Evolutionary conservation across 2,113 vertebrate genomes (phyloP).

Genomic region (Elephantulus edwardii): DNA sequence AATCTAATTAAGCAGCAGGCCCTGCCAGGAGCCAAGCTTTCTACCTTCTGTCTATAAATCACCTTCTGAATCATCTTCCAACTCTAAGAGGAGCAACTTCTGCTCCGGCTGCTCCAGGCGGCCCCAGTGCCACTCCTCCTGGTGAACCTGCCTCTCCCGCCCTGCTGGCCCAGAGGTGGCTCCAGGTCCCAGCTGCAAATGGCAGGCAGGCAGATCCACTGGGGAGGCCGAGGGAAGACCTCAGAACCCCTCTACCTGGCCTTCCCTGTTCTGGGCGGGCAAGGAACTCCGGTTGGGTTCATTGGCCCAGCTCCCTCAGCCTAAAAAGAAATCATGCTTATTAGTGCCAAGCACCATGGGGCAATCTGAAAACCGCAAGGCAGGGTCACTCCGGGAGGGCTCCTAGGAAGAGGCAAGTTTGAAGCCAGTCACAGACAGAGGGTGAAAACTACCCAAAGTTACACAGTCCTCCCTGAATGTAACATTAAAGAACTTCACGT

Average conservation of each 20-base stretch:
- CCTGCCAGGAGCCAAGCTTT: conserved; percentile 79
- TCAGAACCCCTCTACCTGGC: background rate
- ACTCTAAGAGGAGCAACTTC: conserved; percentile 70
- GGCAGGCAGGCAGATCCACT: background rate
- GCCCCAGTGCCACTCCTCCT: conserved; percentile 57
- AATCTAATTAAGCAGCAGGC: conserved; percentile 79
- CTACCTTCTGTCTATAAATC: conserved; percentile 81
- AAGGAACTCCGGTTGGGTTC: background rate
- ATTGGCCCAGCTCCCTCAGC: background rate
- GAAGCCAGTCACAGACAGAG: background rate
- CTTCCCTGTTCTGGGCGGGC: background rate
- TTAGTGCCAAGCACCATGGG: background rate
- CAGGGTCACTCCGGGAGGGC: background rate
- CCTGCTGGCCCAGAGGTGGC: background rate
- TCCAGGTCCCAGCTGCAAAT: conserved; percentile 40
- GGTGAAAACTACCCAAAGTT: background rate
- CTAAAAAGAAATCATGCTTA: background rate
- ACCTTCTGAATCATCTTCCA: conserved; percentile 78
- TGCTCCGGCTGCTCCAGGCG: conserved; percentile 57
- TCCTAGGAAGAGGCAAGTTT: conserved; percentile 44
- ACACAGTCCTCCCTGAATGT: background rate
- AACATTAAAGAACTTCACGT: background rate
- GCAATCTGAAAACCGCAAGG: background rate
- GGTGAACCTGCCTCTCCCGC: background rate
- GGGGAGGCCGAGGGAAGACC: background rate